These are phyloP conservation scores for Stramonita haemastoma DNA, from an alignment of 2,888 invertebrate species.

Conservation along the genomic window DNA sequence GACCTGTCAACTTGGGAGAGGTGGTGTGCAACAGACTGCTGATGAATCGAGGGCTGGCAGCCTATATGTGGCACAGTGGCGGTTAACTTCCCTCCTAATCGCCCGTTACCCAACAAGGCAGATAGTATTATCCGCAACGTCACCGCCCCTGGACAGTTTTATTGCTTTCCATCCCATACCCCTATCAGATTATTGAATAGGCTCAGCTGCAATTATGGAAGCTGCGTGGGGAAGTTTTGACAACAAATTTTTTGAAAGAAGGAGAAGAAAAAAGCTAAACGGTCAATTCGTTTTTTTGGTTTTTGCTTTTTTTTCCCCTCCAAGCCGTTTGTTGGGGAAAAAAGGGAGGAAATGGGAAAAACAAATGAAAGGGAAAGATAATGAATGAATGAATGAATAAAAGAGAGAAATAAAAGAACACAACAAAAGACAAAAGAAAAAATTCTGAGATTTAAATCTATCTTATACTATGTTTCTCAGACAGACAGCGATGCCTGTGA, in stretches of 20 bases:
- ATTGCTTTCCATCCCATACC: neutral
- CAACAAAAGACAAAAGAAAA: neutral
- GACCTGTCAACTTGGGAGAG: conserved; percentile 24
- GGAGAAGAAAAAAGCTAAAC: neutral
- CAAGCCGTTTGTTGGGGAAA: neutral
- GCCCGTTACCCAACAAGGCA: neutral
- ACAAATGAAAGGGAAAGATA: neutral
- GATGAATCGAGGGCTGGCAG: neutral
- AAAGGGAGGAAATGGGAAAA: neutral
- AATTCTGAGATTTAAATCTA: no score
- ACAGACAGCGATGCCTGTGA: no score
- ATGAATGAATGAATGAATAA: neutral
- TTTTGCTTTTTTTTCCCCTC: no score
- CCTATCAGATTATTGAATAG: neutral
- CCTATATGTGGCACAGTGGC: neutral
- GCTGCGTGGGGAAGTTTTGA: neutral
- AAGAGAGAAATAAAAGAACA: neutral
- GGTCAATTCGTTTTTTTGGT: neutral
- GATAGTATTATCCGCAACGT: neutral
- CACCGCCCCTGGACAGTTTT: neutral
- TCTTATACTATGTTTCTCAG: no score
- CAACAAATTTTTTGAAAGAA: neutral
- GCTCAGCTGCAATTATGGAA: neutral
- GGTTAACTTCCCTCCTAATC: neutral
- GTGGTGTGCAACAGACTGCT: neutral